These are phyloP conservation scores for Diaprepes abbreviatus DNA, from an alignment of 2,888 invertebrate genomes.

Conservation along the genomic window DNA sequence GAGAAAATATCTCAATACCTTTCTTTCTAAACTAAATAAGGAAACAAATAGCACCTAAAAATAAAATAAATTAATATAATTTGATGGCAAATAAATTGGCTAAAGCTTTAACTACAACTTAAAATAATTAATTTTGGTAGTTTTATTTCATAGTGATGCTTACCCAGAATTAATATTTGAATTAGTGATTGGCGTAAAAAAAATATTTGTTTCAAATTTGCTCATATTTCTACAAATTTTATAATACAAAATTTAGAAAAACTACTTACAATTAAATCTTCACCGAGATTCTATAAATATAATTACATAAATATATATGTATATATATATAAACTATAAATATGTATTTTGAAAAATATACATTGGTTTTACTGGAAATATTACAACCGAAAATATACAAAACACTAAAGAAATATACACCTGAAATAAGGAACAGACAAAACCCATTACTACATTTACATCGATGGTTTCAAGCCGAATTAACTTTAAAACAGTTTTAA, in stretches of 20 bases:
- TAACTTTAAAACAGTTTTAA: too few relatives aligned
- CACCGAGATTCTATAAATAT: conserved; percentile 35
- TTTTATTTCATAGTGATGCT: not conserved
- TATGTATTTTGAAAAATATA: conserved; percentile 3
- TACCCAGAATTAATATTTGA: not conserved
- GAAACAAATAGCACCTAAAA: conserved; percentile 31
- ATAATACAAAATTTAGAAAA: conserved; percentile 15
- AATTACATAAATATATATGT: conserved; percentile 5
- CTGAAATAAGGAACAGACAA: too few relatives aligned
- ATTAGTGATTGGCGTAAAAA: not conserved
- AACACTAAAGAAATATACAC: not conserved
- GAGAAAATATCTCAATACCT: not conserved
- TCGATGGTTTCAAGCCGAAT: too few relatives aligned
- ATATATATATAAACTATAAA: conserved; percentile 14
- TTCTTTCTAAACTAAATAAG: not conserved
- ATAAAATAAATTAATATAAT: conserved; percentile 2
- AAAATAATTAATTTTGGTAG: conserved; percentile 7
- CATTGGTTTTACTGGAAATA: conserved; percentile 9
- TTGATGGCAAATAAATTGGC: conserved; percentile 20
- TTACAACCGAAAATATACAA: not conserved
- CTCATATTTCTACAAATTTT: not conserved
- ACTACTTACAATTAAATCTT: conserved; percentile 7
- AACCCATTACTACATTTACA: too few relatives aligned
- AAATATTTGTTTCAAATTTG: not conserved
- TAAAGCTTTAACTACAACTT: conserved; percentile 10